phyloP scores from a whole-genome alignment of 2,888 invertebrate genomes.

The Lepidocyrtoides sp. region DNA sequence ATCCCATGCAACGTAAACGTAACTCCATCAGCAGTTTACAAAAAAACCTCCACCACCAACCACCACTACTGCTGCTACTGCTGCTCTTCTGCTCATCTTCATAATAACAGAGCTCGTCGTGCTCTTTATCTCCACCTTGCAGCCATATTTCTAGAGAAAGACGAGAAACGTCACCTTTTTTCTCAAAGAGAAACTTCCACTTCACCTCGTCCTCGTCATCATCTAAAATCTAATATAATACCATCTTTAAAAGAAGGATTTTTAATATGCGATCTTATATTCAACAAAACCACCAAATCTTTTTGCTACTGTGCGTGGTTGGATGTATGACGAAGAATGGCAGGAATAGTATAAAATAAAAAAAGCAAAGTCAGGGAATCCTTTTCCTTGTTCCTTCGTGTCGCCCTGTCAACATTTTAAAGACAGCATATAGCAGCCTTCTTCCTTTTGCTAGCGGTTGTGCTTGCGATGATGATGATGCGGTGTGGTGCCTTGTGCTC shows the following conservation, averaged over 20 bases:
- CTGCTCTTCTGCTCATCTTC: background rate
- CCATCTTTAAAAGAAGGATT: background rate
- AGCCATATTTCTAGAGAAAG: slow-evolving; percentile 17
- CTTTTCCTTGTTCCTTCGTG: background rate
- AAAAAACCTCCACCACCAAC: too few relatives aligned
- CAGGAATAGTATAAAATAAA: background rate
- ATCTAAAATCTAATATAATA: too few relatives aligned
- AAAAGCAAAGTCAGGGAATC: slow-evolving; percentile 7
- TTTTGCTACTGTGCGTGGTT: too few relatives aligned
- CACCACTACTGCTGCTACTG: too few relatives aligned
- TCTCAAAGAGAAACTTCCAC: slow-evolving; percentile 19
- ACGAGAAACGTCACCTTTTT: slow-evolving; percentile 42
- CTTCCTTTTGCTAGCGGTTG: background rate
- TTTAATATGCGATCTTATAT: background rate
- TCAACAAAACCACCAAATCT: too few relatives aligned
- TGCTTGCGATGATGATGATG: background rate
- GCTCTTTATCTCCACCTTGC: slow-evolving; percentile 51
- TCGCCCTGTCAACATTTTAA: background rate
- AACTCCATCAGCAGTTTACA: background rate
- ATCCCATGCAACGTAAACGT: too few relatives aligned
- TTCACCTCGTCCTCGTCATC: slow-evolving; percentile 32
- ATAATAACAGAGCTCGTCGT: background rate
- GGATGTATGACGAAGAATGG: too few relatives aligned
- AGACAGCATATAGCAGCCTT: too few relatives aligned
- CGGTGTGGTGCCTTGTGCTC: background rate